These are phyloP conservation scores for Neogobius melanostomus DNA, from an alignment of 2,113 vertebrate species.

Conservation along the genomic window DNA sequence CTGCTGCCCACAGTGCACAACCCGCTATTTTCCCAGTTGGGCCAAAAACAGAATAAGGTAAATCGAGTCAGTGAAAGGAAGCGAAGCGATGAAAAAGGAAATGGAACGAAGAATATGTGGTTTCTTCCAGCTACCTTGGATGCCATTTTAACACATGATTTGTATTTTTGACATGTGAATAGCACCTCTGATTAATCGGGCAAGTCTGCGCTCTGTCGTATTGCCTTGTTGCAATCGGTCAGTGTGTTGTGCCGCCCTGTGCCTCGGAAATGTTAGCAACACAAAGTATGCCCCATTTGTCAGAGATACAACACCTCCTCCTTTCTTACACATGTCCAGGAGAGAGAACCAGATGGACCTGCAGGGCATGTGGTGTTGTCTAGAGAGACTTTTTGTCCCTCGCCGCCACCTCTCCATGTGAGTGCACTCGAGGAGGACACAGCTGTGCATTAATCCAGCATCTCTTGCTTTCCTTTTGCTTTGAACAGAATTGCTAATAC, in stretches of 20 bases:
- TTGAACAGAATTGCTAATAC: neutral
- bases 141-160: conserved; percentile 21
- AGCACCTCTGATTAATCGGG: conserved; percentile 6
- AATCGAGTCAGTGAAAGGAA: conserved; percentile 17
- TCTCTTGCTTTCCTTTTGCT: neutral
- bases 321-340: conserved; percentile 11
- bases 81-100: neutral
- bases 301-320: neutral
- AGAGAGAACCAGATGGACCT: conserved; percentile 35
- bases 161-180: conserved; percentile 16
- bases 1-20: conserved; percentile 45
- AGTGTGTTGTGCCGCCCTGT: conserved; percentile 8
- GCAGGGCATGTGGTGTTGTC: conserved; percentile 30
- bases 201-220: conserved; percentile 39
- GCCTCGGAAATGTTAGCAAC: neutral
- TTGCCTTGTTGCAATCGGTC: conserved; percentile 57
- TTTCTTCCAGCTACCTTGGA: conserved; percentile 7
- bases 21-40: conserved; percentile 51
- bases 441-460: conserved; percentile 13
- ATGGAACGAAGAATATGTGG: neutral
- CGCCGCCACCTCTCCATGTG: conserved; percentile 44
- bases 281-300: conserved; percentile 3
- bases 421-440: conserved; percentile 14
- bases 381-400: conserved; percentile 30
- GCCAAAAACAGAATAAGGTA: conserved; percentile 23